Conservation (phyloP, 1,140 invertebrate genomes). For the Trichonephila clavata region DNA sequence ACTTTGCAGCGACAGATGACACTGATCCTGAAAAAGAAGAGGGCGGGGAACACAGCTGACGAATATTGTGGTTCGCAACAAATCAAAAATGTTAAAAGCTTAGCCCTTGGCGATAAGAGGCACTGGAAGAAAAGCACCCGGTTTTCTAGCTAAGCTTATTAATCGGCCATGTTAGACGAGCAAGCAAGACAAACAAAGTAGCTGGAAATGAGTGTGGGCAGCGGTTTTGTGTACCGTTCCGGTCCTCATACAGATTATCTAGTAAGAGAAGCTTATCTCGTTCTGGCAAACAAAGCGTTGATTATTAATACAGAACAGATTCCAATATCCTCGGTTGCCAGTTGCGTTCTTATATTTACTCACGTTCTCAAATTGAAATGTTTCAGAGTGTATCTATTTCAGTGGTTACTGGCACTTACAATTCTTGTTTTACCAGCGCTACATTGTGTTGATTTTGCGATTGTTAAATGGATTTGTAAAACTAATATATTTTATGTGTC, state of each 20-base stretch:
- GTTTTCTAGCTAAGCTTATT: slow-evolving; percentile 19
- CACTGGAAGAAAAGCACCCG: not conserved
- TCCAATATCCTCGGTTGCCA: not conserved
- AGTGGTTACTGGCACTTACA: not conserved
- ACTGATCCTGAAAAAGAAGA: not conserved
- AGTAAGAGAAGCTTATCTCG: not conserved
- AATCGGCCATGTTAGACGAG: slow-evolving; percentile 18
- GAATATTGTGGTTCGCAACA: not conserved
- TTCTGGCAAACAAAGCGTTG: not conserved
- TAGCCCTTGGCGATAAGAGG: slow-evolving; percentile 19
- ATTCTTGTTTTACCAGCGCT: too few relatives aligned
- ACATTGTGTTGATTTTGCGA: too few relatives aligned
- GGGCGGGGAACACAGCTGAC: not conserved
- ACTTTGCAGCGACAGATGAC: not conserved
- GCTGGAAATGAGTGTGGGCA: not conserved
- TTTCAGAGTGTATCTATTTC: not conserved
- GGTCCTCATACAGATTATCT: not conserved
- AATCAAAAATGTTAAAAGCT: slow-evolving; percentile 45
- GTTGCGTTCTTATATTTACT: not conserved
- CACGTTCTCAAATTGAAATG: not conserved
- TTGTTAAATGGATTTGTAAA: too few relatives aligned
- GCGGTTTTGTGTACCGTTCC: not conserved
- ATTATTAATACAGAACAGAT: slow-evolving; percentile 9
- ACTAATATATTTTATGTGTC: too few relatives aligned
- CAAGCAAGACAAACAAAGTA: not conserved